Evolutionary conservation across 35 echinoderm and acorn worm genomes (phyloP).

Genomic region (Eucidaris tribuloides): DNA sequence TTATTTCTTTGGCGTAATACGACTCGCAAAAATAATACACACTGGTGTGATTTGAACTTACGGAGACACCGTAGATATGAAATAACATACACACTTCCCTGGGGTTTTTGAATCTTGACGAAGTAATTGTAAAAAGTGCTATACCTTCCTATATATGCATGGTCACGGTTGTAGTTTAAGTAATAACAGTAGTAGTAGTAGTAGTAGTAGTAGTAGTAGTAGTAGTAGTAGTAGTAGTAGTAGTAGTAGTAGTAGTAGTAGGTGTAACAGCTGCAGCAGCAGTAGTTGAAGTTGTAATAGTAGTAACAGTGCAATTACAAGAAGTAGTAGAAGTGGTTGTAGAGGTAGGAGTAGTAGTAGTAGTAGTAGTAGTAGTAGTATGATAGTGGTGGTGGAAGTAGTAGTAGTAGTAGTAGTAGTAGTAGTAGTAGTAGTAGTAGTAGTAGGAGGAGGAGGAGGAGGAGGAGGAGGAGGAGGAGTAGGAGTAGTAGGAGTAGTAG

Average conservation of each 20-base stretch:
- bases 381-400: not conserved
- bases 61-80: no score
- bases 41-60: no score
- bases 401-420: not conserved
- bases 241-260: not conserved
- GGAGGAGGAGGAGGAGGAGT: not conserved
- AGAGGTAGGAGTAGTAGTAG: not conserved
- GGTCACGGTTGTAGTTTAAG: not conserved
- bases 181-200: not conserved
- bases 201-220: not conserved
- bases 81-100: no score
- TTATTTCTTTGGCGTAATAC: no score
- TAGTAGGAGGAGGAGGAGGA: not conserved
- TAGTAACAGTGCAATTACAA: not conserved
- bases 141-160: no score
- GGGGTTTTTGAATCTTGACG: no score
- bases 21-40: no score
- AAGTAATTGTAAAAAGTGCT: no score
- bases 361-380: not conserved
- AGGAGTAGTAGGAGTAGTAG: not conserved
- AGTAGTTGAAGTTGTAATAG: not conserved
- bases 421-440: not conserved
- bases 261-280: not conserved
- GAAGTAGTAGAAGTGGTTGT: not conserved
- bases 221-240: constrained; percentile 4